Base-by-base conservation (phyloP, 2,797 vertebrate genomes). In the Parauchenoglanis ngamensis region DNA sequence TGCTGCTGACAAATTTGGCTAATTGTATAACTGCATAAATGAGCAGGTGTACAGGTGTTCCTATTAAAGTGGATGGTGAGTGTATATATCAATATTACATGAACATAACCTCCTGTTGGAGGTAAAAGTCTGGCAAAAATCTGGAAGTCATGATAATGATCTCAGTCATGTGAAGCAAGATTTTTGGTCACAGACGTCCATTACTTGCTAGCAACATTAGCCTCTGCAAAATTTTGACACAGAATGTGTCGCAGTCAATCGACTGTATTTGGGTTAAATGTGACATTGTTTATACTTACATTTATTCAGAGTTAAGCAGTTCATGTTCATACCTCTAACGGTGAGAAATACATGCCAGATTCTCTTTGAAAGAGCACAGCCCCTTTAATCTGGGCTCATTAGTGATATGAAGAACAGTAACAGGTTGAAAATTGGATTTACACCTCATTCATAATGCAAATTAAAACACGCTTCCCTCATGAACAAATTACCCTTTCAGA, bases 401-500 rank as follows among this genome's bases (percentile, higher is more conserved):
- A 95, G 93, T 87, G 86, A 89, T 85, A 88, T 90, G 91, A 90
- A 92, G 90, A 90, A 88, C 91, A 86, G 91, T 91, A 94, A 93
- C 94, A 95, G 93, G 94, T 94, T 94, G 91, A 92, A 77, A 90
- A 92, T 92, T 90, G 87, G 92, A 92, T 91, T 92, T 94, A 88
- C 92, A 94, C 92, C 93, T 94, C 92, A 94, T 94, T 95, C 92
- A 92, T 92, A 93, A 95, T 95, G 94, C 93, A 95, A 95, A 95
- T 95, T 92, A 93, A 94, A 95, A 94, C 94, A 92, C 90, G 68
- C 89, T 94, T 93, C 93, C 90, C 93, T 93, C 92, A 92, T 92
- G 92, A 95, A 94, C 93, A 95, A 95, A 96, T 96, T 94, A 92
- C 91, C 93, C 94, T 94, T 95, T 95, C 92, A 95, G 92, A 94